Conservation (phyloP, 2,888 invertebrate genomes). For the Atethmia centrago region DNA sequence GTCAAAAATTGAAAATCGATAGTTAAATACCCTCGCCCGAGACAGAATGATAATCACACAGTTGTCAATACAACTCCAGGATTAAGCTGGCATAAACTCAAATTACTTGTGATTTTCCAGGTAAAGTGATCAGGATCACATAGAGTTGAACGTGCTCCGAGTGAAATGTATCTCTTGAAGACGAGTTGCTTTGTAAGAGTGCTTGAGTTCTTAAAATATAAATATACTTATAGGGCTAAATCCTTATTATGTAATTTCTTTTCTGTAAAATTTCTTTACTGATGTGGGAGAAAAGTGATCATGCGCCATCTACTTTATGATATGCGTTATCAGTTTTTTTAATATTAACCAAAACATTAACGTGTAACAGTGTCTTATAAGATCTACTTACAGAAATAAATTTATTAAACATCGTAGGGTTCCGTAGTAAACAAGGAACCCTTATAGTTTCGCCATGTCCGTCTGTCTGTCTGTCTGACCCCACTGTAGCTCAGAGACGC, state of each 20-base stretch:
- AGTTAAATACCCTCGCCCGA: background rate
- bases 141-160: background rate
- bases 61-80: background rate
- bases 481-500: no score
- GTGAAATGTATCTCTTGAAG: slow-evolving; percentile 11
- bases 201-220: background rate
- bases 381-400: background rate
- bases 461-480: no score
- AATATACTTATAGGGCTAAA: background rate
- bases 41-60: background rate
- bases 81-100: background rate
- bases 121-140: background rate
- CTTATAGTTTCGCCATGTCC: no score
- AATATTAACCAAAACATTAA: background rate
- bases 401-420: background rate
- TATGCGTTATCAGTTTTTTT: background rate
- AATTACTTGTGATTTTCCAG: background rate
- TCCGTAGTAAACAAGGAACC: no score
- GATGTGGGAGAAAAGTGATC: background rate
- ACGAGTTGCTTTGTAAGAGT: slow-evolving; percentile 8
- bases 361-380: background rate
- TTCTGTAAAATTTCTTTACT: background rate
- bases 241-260: no score
- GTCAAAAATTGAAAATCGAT: background rate
- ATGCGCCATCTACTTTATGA: background rate